Conservation (phyloP, 2,113 vertebrate genomes). For the Ceyx margarethae region DNA sequence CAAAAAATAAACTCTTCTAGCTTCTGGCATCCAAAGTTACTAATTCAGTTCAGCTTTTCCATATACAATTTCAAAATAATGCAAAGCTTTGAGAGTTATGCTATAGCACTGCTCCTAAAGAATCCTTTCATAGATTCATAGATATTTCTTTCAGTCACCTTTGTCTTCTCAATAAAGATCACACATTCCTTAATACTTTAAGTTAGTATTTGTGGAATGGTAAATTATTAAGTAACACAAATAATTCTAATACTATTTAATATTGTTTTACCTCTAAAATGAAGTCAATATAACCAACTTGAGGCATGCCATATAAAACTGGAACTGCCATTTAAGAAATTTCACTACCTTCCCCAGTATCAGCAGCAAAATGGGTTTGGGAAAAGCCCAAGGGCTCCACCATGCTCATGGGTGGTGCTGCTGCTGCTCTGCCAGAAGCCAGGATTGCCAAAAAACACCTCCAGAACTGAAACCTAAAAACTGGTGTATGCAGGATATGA, state of each 20-base stretch:
- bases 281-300: neutral
- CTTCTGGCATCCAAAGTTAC: neutral
- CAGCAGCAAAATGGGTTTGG: conserved; percentile 14
- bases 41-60: neutral
- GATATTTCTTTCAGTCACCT: neutral
- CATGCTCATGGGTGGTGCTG: conserved; percentile 64
- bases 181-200: neutral
- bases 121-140: neutral
- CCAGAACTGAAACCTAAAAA: conserved; percentile 55
- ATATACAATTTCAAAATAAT: neutral
- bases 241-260: neutral
- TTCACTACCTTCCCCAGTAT: conserved; percentile 58
- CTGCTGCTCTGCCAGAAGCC: conserved; percentile 66
- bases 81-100: neutral
- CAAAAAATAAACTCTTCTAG: neutral
- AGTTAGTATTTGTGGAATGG: neutral
- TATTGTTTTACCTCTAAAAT: neutral
- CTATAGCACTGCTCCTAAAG: neutral
- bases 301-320: neutral
- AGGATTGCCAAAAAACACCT: conserved; percentile 65
- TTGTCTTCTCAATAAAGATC: neutral
- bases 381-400: conserved; percentile 42
- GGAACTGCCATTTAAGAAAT: neutral
- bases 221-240: neutral
- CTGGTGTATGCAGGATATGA: neutral